These are phyloP conservation scores for Datnioides undecimradiatus DNA, from an alignment of 2,113 vertebrate genomes.

Conservation along the genomic window DNA sequence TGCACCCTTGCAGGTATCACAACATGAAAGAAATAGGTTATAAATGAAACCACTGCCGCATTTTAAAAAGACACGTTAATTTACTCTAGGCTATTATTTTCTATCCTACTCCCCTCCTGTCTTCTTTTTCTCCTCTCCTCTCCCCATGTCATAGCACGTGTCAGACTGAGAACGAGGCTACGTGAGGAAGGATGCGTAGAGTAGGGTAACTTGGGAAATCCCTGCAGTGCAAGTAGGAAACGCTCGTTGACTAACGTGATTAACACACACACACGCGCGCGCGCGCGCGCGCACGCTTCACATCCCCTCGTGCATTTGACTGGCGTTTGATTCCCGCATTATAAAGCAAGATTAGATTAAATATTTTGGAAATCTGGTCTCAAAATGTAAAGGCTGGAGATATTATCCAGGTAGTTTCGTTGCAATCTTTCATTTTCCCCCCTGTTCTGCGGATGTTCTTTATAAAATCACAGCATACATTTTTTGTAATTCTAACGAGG, in stretches of 20 bases:
- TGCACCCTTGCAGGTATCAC: neutral
- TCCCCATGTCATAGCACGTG: constrained; percentile 27
- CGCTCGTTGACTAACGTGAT: constrained; percentile 1
- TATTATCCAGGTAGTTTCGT: too few species aligned
- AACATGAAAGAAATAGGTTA: neutral
- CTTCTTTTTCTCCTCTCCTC: neutral
- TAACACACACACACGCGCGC: neutral
- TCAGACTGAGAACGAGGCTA: constrained; percentile 43
- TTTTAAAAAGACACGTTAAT: neutral
- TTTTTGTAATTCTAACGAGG: neutral
- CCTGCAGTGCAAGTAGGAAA: constrained; percentile 31
- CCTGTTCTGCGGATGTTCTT: neutral
- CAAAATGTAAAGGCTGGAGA: too few species aligned
- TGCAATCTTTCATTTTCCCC: too few species aligned
- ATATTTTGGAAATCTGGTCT: neutral
- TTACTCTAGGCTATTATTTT: neutral
- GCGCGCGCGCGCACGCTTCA: too few species aligned
- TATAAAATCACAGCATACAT: neutral
- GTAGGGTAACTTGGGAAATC: constrained; percentile 60
- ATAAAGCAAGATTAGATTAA: too few species aligned
- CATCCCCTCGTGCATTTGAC: neutral
- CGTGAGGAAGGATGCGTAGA: constrained; percentile 65
- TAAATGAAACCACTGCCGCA: neutral
- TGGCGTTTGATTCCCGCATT: constrained; percentile 7
- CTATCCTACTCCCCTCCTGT: too few species aligned